A percentile compares a stretch with the other conserved stretches of the same genome.
Evolutionary conservation across 2,888 invertebrate species (phyloP).

Genomic region (Leptopilina syphax): DNA sequence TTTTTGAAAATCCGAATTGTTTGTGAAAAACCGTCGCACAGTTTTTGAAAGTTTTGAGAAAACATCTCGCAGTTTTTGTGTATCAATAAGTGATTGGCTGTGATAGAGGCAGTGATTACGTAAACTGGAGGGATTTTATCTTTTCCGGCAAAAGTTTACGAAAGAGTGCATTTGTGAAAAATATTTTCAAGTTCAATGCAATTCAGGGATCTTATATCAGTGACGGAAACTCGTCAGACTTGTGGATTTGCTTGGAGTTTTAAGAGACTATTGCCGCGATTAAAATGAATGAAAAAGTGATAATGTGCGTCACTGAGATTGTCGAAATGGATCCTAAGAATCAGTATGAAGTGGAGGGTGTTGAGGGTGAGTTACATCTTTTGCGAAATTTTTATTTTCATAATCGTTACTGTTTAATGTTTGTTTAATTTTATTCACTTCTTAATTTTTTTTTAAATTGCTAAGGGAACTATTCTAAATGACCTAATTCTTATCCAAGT

Average conservation of each 20-base stretch:
- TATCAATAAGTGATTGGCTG: constrained; percentile 24
- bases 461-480: too few relatives aligned
- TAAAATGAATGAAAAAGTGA: constrained; percentile 65
- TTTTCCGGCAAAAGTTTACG: neutral
- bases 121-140: constrained; percentile 23
- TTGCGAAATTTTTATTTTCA: too few relatives aligned
- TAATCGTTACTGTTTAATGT: too few relatives aligned
- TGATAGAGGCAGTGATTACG: constrained; percentile 43
- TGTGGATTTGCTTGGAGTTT: constrained; percentile 45
- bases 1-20: too few relatives aligned
- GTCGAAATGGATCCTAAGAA: constrained; percentile 72
- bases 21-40: too few relatives aligned
- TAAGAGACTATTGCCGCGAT: constrained; percentile 38
- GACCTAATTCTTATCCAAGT: too few relatives aligned
- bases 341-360: constrained; percentile 70
- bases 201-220: constrained; percentile 9
- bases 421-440: too few relatives aligned
- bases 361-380: constrained; percentile 59
- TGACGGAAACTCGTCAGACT: constrained; percentile 8
- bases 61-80: too few relatives aligned
- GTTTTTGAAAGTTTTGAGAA: neutral
- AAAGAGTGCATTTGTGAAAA: constrained; percentile 20
- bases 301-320: constrained; percentile 67
- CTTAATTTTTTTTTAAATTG: too few relatives aligned
- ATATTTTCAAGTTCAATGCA: constrained; percentile 21